A percentile compares a stretch with the other conserved stretches of the same genome.
These are phyloP conservation scores for Drosophila atripex DNA, from an alignment of 2,888 invertebrate genomes.

Conservation along the genomic window DNA sequence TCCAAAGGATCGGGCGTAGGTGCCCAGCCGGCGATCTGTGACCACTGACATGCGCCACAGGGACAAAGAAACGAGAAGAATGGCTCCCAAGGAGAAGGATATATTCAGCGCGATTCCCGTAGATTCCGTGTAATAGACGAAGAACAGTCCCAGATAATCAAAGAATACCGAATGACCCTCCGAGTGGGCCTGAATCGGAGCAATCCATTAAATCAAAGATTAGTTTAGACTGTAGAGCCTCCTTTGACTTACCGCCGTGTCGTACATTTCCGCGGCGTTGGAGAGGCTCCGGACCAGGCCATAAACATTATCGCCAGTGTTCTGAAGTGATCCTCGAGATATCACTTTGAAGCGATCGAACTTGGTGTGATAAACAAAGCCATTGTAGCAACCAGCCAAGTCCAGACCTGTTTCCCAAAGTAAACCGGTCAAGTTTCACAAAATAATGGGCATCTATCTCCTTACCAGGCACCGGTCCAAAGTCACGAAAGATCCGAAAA, in stretches of 20 bases:
- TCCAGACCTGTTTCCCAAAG: slow-evolving; percentile 86
- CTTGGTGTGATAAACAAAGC: slow-evolving; percentile 91
- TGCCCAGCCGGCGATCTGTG: slow-evolving; percentile 47
- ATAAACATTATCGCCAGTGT: slow-evolving; percentile 89
- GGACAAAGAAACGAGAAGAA: slow-evolving; percentile 75
- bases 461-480: slow-evolving; percentile 86
- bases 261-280: slow-evolving; percentile 81
- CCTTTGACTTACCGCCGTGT: slow-evolving; percentile 67
- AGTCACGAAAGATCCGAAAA: slow-evolving; percentile 87
- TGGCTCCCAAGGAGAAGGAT: slow-evolving; percentile 79
- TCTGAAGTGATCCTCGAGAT: slow-evolving; percentile 88
- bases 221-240: neutral
- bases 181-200: slow-evolving; percentile 78
- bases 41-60: slow-evolving; percentile 73
- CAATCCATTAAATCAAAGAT: neutral
- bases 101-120: slow-evolving; percentile 82
- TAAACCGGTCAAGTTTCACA: neutral
- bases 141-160: slow-evolving; percentile 88
- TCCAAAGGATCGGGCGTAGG: slow-evolving; percentile 59
- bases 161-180: slow-evolving; percentile 87
- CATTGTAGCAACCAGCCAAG: slow-evolving; percentile 89
- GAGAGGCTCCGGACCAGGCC: slow-evolving; percentile 85
- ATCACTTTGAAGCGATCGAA: slow-evolving; percentile 87
- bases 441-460: slow-evolving; percentile 6
- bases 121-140: slow-evolving; percentile 87